Evolutionary conservation across 2,797 vertebrate genomes (phyloP).

Genomic region (Labeo calbasu): DNA sequence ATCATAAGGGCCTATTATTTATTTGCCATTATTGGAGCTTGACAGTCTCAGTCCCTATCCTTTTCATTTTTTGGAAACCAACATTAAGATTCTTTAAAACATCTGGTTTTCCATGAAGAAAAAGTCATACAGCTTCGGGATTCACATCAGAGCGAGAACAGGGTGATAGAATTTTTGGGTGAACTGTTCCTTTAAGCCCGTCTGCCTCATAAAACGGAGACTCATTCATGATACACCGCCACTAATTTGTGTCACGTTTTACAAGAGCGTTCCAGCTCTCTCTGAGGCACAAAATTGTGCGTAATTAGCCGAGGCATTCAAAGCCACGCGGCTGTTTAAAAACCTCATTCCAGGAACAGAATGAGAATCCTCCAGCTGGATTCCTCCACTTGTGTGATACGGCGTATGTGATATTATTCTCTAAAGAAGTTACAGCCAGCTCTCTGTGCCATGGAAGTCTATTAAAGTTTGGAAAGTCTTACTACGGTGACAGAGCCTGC

Average conservation of each 20-base stretch:
- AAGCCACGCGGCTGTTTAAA: constrained; percentile 9
- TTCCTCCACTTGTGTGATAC: constrained; percentile 57
- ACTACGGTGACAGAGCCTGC: neutral
- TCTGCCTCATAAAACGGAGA: neutral
- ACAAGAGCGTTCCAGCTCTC: neutral
- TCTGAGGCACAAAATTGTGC: constrained; percentile 5
- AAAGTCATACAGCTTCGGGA: neutral
- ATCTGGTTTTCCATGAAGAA: neutral
- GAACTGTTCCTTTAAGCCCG: neutral
- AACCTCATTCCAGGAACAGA: constrained; percentile 51
- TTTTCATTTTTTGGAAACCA: neutral
- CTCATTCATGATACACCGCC: neutral
- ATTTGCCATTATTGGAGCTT: neutral
- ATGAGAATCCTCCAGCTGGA: constrained; percentile 48
- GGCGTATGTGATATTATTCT: constrained; percentile 54
- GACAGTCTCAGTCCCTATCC: neutral
- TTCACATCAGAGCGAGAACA: neutral
- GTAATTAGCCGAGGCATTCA: constrained; percentile 18
- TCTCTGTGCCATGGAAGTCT: constrained; percentile 9
- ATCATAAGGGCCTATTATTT: too few species aligned
- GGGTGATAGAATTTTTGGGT: neutral
- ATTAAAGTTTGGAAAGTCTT: constrained; percentile 23
- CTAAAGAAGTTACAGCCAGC: constrained; percentile 1
- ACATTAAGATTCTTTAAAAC: neutral
- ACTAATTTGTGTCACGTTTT: constrained; percentile 17